Percentiles rank a stretch among this genome's conserved stretches.
Evolutionary conservation across 2,888 invertebrate genomes (phyloP).

Genomic region (Brachyopa scutellaris): DNA sequence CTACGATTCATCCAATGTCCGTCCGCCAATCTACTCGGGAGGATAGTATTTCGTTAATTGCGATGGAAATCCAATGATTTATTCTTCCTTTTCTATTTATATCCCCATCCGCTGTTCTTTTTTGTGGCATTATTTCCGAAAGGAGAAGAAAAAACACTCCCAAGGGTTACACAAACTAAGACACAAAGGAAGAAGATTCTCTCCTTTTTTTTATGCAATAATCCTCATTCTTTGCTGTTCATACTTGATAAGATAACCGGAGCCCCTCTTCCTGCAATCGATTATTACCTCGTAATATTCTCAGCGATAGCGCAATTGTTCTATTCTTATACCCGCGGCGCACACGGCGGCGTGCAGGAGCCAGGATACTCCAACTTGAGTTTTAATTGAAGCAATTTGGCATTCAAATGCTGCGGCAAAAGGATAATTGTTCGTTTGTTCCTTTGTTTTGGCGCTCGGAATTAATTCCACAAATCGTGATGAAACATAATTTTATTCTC

Average conservation of each 20-base stretch:
- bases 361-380: conserved; percentile 2
- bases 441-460: conserved; percentile 42
- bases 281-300: conserved; percentile 71
- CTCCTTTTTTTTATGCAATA: conserved; percentile 25
- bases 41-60: conserved; percentile 71
- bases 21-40: conserved; percentile 50
- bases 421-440: conserved; percentile 70
- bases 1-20: conserved; percentile 35
- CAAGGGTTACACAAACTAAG: conserved; percentile 49
- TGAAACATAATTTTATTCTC: conserved; percentile 64
- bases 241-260: conserved; percentile 49
- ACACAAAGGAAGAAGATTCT: conserved; percentile 6
- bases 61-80: conserved; percentile 71
- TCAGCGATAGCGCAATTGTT: conserved; percentile 47
- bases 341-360: conserved; percentile 5
- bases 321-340: conserved; percentile 36
- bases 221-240: conserved; percentile 37
- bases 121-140: conserved; percentile 10
- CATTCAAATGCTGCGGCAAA: conserved; percentile 71
- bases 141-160: conserved; percentile 11
- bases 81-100: conserved; percentile 50
- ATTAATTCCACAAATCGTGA: conserved; percentile 61
- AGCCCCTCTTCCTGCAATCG: conserved; percentile 41
- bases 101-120: conserved; percentile 29
- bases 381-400: conserved; percentile 71